Percentiles rank a stretch among this genome's conserved stretches.
These are phyloP conservation scores for Lepetodrilus schrolli DNA, from an alignment of 2,888 invertebrate genomes.

Conservation along the genomic window DNA sequence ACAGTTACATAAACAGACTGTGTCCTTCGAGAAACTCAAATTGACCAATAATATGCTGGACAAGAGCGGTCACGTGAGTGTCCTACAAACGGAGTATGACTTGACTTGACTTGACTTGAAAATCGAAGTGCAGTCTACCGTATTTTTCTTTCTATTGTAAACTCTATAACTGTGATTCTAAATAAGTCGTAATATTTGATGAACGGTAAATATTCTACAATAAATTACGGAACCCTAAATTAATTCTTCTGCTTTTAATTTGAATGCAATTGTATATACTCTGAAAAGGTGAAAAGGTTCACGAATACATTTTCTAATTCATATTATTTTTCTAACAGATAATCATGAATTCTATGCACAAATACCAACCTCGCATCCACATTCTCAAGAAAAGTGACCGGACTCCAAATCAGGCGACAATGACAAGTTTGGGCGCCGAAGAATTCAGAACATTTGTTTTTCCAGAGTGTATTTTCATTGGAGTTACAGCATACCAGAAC, in stretches of 20 bases:
- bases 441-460: conserved; percentile 97
- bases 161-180: too few species aligned
- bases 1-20: conserved; percentile 95
- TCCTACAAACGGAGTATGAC: too few species aligned
- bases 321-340: conserved; percentile 81
- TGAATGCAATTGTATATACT: too few species aligned
- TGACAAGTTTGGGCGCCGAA: conserved; percentile 90
- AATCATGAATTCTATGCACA: conserved; percentile 99
- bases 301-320: too few species aligned
- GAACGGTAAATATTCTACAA: too few species aligned
- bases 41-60: conserved; percentile 97
- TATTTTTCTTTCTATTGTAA: too few species aligned
- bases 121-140: too few species aligned
- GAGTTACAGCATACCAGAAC: conserved; percentile 99
- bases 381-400: conserved; percentile 86
- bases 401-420: conserved; percentile 51
- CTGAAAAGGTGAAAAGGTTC: too few species aligned
- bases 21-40: conserved; percentile 98
- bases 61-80: conserved; percentile 73
- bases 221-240: too few species aligned
- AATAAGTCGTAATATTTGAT: too few species aligned
- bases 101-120: too few species aligned
- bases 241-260: too few species aligned
- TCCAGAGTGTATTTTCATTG: conserved; percentile 98
- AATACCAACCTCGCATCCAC: conserved; percentile 98